phyloP scores from a whole-genome alignment of 2,113 vertebrate species.

The Myrmecobius fasciatus region DNA sequence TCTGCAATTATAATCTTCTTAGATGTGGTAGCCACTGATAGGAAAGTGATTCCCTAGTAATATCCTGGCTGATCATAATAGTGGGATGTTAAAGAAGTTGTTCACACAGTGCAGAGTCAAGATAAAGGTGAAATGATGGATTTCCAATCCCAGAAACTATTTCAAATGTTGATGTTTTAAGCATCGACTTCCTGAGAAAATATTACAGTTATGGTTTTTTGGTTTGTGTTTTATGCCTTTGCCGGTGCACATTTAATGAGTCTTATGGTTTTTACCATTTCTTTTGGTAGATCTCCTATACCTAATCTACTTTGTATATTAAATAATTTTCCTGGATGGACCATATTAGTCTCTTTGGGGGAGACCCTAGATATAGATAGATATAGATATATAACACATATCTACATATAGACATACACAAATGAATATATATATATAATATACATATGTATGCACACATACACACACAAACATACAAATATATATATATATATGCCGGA shows the following conservation, averaged over 20 bases:
- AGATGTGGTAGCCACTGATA: not conserved
- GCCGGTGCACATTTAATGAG: not conserved
- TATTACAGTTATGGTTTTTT: not conserved
- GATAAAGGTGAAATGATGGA: not conserved
- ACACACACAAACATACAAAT: too few species aligned
- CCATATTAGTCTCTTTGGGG: too few species aligned
- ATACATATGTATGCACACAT: too few species aligned
- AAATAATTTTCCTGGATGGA: too few species aligned
- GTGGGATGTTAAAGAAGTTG: not conserved
- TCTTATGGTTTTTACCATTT: too few species aligned
- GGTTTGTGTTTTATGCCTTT: not conserved
- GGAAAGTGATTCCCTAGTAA: not conserved
- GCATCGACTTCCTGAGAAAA: not conserved
- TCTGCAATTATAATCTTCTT: not conserved
- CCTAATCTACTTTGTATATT: too few species aligned
- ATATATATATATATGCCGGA: too few species aligned
- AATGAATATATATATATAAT: too few species aligned
- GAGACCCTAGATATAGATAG: too few species aligned
- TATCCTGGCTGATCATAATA: not conserved
- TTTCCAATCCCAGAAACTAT: not conserved
- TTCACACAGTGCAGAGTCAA: not conserved
- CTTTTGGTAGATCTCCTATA: too few species aligned
- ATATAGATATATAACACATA: too few species aligned
- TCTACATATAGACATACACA: too few species aligned
- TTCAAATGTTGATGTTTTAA: not conserved